These are phyloP conservation scores for Platysternon megacephalum DNA, from an alignment of 2,113 vertebrate species.

Conservation along the genomic window DNA sequence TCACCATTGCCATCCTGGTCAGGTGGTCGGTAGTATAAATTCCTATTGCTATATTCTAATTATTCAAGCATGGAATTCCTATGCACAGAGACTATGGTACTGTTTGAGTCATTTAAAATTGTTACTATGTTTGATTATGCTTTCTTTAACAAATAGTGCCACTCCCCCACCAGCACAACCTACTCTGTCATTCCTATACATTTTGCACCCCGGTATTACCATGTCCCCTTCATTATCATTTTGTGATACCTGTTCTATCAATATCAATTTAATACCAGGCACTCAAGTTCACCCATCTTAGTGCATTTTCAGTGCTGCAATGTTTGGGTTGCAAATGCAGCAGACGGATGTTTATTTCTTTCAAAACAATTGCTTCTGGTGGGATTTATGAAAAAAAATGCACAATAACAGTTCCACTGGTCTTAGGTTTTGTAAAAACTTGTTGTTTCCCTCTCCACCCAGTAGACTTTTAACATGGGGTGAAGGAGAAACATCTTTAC, in stretches of 20 bases:
- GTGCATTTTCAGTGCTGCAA: not conserved
- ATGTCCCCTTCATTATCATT: not conserved
- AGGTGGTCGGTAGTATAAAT: not conserved
- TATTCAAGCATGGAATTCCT: not conserved
- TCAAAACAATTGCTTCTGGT: not conserved
- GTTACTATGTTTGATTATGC: not conserved
- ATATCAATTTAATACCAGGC: too few relatives aligned
- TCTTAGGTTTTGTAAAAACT: not conserved
- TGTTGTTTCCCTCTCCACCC: rapidly evolving
- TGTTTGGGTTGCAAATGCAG: not conserved
- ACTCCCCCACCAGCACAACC: not conserved
- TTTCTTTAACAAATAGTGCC: not conserved
- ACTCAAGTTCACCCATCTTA: not conserved
- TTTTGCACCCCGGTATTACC: not conserved
- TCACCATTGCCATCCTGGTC: too few relatives aligned
- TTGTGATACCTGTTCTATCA: not conserved
- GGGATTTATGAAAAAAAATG: not conserved
- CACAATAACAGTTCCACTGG: not conserved
- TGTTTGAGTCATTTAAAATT: not conserved
- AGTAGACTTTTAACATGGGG: not conserved
- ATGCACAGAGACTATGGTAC: not conserved
- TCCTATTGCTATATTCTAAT: not conserved
- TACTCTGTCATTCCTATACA: not conserved
- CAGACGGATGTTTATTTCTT: not conserved
- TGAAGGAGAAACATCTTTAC: not conserved